These are phyloP conservation scores for Cydia amplana DNA, from an alignment of 1,140 invertebrate species.

Conservation along the genomic window DNA sequence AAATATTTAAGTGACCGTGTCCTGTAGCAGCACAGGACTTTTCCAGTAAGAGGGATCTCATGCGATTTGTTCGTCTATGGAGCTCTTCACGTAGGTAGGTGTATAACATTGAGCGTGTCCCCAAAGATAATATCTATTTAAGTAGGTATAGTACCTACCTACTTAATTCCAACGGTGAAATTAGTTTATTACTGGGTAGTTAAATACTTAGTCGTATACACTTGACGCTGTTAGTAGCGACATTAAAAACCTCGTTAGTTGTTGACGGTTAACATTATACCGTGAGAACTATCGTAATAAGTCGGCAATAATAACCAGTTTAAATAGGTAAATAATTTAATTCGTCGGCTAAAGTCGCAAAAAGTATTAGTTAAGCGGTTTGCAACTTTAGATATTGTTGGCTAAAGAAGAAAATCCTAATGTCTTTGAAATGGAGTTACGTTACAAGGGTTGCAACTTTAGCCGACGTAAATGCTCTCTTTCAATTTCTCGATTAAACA, in stretches of 20 bases:
- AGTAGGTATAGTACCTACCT: background rate
- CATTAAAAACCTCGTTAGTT: conserved; percentile 1
- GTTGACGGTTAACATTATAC: background rate
- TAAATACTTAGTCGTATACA: conserved; percentile 3
- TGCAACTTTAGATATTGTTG: no score
- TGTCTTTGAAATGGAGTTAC: no score
- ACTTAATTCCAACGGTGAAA: background rate
- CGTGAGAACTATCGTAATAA: background rate
- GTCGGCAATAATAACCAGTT: background rate
- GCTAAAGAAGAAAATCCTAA: no score
- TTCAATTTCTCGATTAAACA: no score
- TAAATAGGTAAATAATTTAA: background rate
- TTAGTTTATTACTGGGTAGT: background rate
- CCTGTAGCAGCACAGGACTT: no score
- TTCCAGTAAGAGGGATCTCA: no score
- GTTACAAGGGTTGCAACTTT: no score
- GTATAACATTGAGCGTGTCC: background rate
- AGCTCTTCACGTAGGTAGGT: no score
- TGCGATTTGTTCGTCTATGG: background rate
- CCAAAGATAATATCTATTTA: background rate
- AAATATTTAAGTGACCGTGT: no score
- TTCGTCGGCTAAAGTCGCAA: background rate
- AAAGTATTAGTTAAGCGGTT: no score
- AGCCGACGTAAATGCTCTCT: no score
- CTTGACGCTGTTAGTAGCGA: background rate